Evolutionary conservation across 1,140 invertebrate species (phyloP).

Genomic region (Cotesia glomerata): DNA sequence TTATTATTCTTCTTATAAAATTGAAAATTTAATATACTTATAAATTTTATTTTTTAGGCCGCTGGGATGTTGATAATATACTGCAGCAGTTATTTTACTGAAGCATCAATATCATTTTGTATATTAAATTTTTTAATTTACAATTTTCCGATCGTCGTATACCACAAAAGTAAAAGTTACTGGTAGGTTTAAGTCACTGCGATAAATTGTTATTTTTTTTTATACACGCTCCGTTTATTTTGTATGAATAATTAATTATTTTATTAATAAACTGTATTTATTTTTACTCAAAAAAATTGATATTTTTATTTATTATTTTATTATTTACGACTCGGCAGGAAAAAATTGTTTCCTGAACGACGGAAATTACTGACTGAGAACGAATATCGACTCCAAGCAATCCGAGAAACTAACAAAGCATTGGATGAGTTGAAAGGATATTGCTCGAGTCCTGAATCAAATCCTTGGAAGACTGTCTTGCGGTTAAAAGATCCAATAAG

Average conservation of each 20-base stretch:
- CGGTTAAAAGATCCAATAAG: constrained; percentile 64
- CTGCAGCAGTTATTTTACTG: constrained; percentile 80
- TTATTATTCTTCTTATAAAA: neutral
- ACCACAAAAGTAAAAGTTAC: constrained; percentile 57
- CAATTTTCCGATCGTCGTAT: constrained; percentile 68
- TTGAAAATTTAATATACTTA: constrained; percentile 11
- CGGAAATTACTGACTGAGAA: constrained; percentile 76
- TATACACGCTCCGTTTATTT: neutral
- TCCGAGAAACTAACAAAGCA: constrained; percentile 79
- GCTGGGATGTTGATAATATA: constrained; percentile 73
- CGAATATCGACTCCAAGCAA: constrained; percentile 82
- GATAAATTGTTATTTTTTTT: neutral
- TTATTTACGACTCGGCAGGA: constrained; percentile 46
- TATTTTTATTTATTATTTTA: constrained; percentile 6
- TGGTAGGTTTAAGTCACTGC: constrained; percentile 60
- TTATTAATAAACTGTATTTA: neutral
- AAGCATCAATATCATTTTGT: constrained; percentile 74
- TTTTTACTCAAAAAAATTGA: constrained; percentile 16
- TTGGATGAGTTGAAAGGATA: constrained; percentile 78
- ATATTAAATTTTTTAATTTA: constrained; percentile 67
- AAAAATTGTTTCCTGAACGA: constrained; percentile 60
- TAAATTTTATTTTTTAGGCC: constrained; percentile 60
- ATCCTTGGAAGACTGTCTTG: constrained; percentile 83
- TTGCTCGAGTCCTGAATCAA: constrained; percentile 88
- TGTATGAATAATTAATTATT: neutral